phyloP scores from a whole-genome alignment of 2,888 invertebrate species.

The Agrotis ipsilon region DNA sequence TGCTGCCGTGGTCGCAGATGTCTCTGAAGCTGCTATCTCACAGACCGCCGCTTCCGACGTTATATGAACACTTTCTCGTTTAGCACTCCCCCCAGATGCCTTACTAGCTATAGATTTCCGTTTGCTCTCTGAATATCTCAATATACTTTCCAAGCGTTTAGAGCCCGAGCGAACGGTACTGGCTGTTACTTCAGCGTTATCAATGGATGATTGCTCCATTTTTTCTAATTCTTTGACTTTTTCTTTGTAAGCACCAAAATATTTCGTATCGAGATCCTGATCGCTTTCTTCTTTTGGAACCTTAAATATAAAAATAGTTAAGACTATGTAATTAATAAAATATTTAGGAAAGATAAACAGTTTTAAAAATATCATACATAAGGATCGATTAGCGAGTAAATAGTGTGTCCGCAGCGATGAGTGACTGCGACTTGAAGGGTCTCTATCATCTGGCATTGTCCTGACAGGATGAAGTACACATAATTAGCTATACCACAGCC shows the following conservation, averaged over 20 bases:
- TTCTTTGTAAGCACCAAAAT: slow-evolving; percentile 83
- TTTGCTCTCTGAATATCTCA: slow-evolving; percentile 30
- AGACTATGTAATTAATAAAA: no score
- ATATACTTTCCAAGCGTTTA: slow-evolving; percentile 42
- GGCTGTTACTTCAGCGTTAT: slow-evolving; percentile 33
- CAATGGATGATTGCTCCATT: slow-evolving; percentile 53
- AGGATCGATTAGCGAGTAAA: slow-evolving; percentile 87
- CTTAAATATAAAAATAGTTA: slow-evolving; percentile 60
- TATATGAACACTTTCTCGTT: slow-evolving; percentile 51
- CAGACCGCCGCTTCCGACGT: background rate
- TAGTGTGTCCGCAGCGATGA: slow-evolving; percentile 75
- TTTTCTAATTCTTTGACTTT: slow-evolving; percentile 59
- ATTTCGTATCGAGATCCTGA: slow-evolving; percentile 85
- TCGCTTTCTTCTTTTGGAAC: slow-evolving; percentile 82
- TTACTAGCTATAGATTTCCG: slow-evolving; percentile 12
- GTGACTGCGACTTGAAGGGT: slow-evolving; percentile 84
- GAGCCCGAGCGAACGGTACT: slow-evolving; percentile 30
- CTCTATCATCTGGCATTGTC: slow-evolving; percentile 92
- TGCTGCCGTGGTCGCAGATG: background rate
- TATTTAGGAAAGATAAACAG: background rate
- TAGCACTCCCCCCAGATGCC: slow-evolving; percentile 4
- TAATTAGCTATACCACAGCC: slow-evolving; percentile 86
- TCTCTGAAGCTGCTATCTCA: background rate
- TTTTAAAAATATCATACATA: slow-evolving; percentile 73
- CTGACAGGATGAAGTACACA: slow-evolving; percentile 91